phyloP scores from a whole-genome alignment of 2,797 vertebrate species.

The Anguilla megastoma region DNA sequence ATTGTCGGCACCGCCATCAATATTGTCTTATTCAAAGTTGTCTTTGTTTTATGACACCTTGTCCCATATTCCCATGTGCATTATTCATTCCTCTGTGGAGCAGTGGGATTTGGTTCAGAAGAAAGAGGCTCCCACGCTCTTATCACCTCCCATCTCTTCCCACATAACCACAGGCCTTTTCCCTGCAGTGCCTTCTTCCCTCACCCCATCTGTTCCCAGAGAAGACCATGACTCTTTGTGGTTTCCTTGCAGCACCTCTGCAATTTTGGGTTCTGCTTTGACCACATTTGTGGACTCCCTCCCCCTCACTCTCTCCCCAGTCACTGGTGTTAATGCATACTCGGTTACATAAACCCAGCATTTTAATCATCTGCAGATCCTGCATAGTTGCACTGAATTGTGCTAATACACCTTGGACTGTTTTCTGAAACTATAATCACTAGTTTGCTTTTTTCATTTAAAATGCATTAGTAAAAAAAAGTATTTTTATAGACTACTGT shows the following conservation, averaged over 20 bases:
- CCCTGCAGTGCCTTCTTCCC: constrained; percentile 38
- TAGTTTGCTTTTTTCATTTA: neutral
- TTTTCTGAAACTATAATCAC: neutral
- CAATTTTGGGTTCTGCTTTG: constrained; percentile 31
- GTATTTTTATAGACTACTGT: neutral
- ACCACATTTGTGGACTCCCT: constrained; percentile 28
- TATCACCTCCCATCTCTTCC: constrained; percentile 37
- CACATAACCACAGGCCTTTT: constrained; percentile 41
- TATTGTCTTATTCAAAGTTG: neutral
- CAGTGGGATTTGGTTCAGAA: neutral
- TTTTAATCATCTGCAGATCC: neutral
- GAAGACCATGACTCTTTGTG: constrained; percentile 8
- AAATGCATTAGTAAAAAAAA: neutral
- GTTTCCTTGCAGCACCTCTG: constrained; percentile 19
- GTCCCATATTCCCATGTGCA: constrained; percentile 18
- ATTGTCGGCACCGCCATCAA: neutral
- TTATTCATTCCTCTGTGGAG: neutral
- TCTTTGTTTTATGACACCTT: constrained; percentile 21
- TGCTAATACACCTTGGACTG: neutral
- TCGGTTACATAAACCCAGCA: neutral
- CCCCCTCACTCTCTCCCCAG: neutral
- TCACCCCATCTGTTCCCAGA: constrained; percentile 27
- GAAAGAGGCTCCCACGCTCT: constrained; percentile 33
- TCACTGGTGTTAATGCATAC: constrained; percentile 4
- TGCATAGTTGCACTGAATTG: neutral